Evolutionary conservation across 2,113 vertebrate genomes (phyloP), one percentile per base, ranked within the genome.

Genomic region (Pardalotus punctatus): DNA sequence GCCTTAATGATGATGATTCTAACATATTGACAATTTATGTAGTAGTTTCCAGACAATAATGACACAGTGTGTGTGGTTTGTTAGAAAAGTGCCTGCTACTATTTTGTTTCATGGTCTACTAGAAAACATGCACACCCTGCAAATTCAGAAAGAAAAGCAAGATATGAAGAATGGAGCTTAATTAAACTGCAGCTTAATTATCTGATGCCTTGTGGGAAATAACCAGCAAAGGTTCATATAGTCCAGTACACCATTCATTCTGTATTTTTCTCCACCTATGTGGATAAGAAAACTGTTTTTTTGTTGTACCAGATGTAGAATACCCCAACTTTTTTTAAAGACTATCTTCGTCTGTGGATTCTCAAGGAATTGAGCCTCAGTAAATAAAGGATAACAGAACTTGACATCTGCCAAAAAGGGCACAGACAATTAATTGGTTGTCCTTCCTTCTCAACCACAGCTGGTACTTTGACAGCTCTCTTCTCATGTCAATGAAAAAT

Each of bases 401-500:
- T 6, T 94, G 90, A 83, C 88, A 90, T 86, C 74, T 92, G 72
- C 71, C 71, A 73, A 73, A 84, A 70, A 88, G 82, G 88, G 85
- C 79, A 82, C 23, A 66, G 71, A 61, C 79, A 88, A 67, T 86
- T 93, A 94, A 86, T 92, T 94, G 79, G 78, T 92, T 96, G 82
- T 64, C 62, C 66, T 85, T 91, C 71, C 58, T 77, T 85, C 79
- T 88, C 54, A 82, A 22, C 53, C 54, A 45, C 96, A 96, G 79
- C 94, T 95, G 92, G 82, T 95, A 92, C 74, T 93, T 94, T 94
- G 92, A 92, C 86, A 88, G 67, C 21, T 90, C 35, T 80, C 18
- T 18, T 88, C 79, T 96, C 88, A 54, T 58, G 73, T 86, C 82
- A 94, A 83, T 81, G 38, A 86, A 95, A 95, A 92, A 86, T 88